Evolutionary conservation across 2,797 vertebrate species (phyloP).

Genomic region (Notamacropus eugenii): DNA sequence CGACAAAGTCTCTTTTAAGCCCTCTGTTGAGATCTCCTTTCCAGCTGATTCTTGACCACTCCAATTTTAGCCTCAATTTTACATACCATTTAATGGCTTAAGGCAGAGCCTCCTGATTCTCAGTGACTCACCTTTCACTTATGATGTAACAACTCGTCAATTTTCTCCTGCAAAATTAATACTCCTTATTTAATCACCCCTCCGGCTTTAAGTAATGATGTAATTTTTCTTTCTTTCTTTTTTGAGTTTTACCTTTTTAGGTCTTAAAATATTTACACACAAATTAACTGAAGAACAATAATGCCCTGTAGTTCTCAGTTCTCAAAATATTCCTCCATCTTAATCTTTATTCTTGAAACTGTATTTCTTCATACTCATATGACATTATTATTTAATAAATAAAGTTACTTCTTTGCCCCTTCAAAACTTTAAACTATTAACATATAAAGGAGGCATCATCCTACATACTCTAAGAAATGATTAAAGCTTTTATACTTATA

Average conservation of each 20-base stretch:
- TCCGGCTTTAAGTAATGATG: not conserved
- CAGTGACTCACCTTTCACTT: not conserved
- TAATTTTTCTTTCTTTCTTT: not conserved
- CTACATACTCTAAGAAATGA: not conserved
- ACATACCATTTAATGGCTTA: not conserved
- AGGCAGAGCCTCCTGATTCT: not conserved
- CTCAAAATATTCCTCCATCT: not conserved
- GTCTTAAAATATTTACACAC: not conserved
- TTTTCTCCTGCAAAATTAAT: not conserved
- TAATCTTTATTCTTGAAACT: not conserved
- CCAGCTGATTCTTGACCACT: not conserved
- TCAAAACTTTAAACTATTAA: not conserved
- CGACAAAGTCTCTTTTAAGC: not conserved
- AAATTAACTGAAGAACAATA: not conserved
- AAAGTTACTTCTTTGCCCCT: not conserved
- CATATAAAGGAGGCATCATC: not conserved
- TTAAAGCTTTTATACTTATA: not conserved
- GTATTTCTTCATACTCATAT: not conserved
- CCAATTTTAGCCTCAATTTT: not conserved
- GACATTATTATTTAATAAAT: not conserved
- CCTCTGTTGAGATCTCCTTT: not conserved
- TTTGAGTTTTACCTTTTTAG: not conserved
- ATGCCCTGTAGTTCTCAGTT: not conserved
- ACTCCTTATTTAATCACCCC: not conserved
- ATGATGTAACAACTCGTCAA: not conserved